Conservation (phyloP, 2,888 invertebrate genomes). For the Magallana nippona region DNA sequence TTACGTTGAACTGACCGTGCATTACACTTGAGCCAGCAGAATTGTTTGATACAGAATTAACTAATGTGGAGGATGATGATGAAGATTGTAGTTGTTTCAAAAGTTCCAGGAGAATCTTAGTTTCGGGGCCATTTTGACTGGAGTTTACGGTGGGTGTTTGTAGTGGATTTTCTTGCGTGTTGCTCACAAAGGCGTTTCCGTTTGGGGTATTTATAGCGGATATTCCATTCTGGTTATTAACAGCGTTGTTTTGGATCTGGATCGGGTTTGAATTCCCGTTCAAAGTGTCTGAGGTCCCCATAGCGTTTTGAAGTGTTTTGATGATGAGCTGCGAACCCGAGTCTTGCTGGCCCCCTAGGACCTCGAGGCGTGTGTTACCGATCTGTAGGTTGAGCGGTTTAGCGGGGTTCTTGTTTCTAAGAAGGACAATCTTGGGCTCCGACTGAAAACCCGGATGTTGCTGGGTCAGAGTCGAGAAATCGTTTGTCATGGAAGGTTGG, state of each 20-base stretch:
- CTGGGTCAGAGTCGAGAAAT: not conserved
- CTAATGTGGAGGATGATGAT: not conserved
- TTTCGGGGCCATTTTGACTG: not conserved
- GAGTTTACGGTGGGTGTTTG: not conserved
- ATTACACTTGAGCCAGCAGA: not conserved
- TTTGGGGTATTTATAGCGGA: too few relatives aligned
- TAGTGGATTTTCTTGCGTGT: not conserved
- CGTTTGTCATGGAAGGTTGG: not conserved
- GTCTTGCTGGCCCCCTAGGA: not conserved
- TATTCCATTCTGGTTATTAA: too few relatives aligned
- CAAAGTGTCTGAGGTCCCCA: not conserved
- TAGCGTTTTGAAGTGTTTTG: not conserved
- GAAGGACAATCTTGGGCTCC: slow-evolving; percentile 18
- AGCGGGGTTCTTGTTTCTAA: slow-evolving; percentile 1
- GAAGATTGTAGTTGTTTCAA: not conserved
- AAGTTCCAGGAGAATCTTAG: not conserved
- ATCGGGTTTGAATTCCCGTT: too few relatives aligned
- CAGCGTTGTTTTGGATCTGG: too few relatives aligned
- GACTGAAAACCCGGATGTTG: not conserved
- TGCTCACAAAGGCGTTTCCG: not conserved
- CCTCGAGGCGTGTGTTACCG: slow-evolving; percentile 20
- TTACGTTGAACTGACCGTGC: not conserved
- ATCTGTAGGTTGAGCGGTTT: slow-evolving; percentile 32
- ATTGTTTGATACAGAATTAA: not conserved
- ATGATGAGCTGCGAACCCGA: not conserved